Percentiles rank a stretch among this genome's conserved stretches.
Evolutionary conservation across 2,113 vertebrate species (phyloP).

Genomic region (Apteryx owenii): DNA sequence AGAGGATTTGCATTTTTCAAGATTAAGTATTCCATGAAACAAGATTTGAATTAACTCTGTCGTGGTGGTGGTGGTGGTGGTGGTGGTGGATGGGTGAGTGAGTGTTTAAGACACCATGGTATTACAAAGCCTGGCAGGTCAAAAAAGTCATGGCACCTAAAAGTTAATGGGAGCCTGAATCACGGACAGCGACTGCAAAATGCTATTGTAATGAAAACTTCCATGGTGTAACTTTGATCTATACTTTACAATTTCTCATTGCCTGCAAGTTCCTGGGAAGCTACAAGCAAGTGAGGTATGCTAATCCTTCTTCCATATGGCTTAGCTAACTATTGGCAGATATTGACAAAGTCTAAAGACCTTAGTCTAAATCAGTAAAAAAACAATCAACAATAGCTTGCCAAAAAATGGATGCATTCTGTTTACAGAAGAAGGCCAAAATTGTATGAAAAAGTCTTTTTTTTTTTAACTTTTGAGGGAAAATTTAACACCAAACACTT

Average conservation of each 20-base stretch:
- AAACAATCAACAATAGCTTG: not conserved
- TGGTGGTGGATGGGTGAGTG: too few species aligned
- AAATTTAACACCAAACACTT: not conserved
- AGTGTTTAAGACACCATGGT: not conserved
- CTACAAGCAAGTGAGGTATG: accelerated
- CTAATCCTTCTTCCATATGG: not conserved
- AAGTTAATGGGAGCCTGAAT: not conserved
- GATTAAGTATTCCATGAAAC: not conserved
- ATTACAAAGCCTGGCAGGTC: not conserved
- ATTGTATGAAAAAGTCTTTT: too few species aligned
- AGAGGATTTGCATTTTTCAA: not conserved
- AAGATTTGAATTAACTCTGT: not conserved
- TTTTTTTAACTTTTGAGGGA: not conserved
- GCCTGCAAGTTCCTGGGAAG: not conserved
- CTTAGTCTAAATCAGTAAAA: not conserved
- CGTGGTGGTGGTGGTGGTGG: too few species aligned
- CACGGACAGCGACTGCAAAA: not conserved
- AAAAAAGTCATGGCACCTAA: not conserved
- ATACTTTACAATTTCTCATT: not conserved
- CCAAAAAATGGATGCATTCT: not conserved
- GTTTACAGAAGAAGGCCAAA: not conserved
- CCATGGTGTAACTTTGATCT: not conserved
- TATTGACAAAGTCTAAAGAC: not conserved
- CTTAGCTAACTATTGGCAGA: not conserved
- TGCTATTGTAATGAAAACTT: not conserved